Evolutionary conservation across 2,797 vertebrate genomes (phyloP).

Genomic region (Spinus olivaceus): DNA sequence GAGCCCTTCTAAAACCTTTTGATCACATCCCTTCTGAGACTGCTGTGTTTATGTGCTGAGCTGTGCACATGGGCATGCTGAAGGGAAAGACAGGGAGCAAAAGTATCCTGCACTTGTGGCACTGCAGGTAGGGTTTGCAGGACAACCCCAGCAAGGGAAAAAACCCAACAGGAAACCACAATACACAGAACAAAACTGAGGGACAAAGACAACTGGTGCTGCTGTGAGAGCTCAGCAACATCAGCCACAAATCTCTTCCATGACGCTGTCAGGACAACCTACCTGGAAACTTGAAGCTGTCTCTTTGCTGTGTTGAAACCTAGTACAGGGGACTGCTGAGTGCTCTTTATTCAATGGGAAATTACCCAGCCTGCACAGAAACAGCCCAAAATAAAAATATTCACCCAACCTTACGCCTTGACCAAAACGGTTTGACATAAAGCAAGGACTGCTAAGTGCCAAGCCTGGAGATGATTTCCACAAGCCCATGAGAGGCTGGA

Average conservation of each 20-base stretch:
- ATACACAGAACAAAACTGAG: background rate
- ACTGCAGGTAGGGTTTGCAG: background rate
- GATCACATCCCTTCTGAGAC: background rate
- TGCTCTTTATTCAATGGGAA: background rate
- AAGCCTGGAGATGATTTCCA: background rate
- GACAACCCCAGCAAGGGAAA: background rate
- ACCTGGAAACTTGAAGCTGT: background rate
- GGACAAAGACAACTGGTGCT: background rate
- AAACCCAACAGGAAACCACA: background rate
- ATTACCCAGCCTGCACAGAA: background rate
- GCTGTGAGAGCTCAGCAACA: background rate
- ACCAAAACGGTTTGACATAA: background rate
- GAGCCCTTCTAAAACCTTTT: slow-evolving; percentile 41
- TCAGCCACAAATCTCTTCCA: background rate
- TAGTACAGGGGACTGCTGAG: background rate
- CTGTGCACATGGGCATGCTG: background rate
- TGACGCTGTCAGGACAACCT: background rate
- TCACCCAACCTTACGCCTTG: background rate
- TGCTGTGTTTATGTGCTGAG: background rate
- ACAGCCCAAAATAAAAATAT: background rate
- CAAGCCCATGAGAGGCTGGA: background rate
- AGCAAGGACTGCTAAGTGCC: background rate
- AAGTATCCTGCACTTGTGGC: background rate
- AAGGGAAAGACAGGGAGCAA: background rate
- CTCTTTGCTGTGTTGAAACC: background rate